Evolutionary conservation across 2,888 invertebrate species (phyloP), one percentile per base, ranked within the genome.

Genomic region (Melieria picta): DNA sequence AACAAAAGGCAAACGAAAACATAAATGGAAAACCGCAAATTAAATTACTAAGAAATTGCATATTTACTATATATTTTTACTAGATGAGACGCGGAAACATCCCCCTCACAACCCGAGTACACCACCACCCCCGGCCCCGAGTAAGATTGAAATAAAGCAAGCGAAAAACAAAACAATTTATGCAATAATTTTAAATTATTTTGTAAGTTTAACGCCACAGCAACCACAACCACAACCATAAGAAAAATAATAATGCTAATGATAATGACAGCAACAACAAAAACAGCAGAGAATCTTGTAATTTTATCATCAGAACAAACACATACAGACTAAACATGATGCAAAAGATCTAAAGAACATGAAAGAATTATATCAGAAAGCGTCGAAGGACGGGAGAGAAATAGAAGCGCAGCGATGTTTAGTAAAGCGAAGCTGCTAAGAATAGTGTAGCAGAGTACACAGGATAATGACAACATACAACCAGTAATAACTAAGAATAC

Each of bases 51-150:
- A 67, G 67, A 61, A 67, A 67, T 50, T 50, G 50, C 43, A 60
- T 60, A 67, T 61, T 67, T 60, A 61, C 67, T 60, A 70, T 64
- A 70, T 55, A 69, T 70, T 69, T 63, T 64, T 69, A 69, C 69
- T 69, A 69, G 69, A 55, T 63, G 63, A 62, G 55, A 50, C 52
- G 47, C 52, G 45, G 55, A 62, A 62, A 13, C 50, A 50, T 5
- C 43, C 61, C 43, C 61, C 50, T 60, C 67, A 30, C 43, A 67
- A 16, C 61, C 30, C 50, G 60, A 52, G 1, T 11, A 13, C 60
- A 55, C 30, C 52, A 11, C 9, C 45, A 45, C 42, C 50, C 60
- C 60, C 16, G n/a, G 6, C 7, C 58, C 67, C 42, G 4, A 52
- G 43, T 43, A 52, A 45, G 45, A 55, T 55, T 50, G 50, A 50